These are phyloP conservation scores for Brachionichthys hirsutus DNA, from an alignment of 2,113 vertebrate species.

Conservation along the genomic window DNA sequence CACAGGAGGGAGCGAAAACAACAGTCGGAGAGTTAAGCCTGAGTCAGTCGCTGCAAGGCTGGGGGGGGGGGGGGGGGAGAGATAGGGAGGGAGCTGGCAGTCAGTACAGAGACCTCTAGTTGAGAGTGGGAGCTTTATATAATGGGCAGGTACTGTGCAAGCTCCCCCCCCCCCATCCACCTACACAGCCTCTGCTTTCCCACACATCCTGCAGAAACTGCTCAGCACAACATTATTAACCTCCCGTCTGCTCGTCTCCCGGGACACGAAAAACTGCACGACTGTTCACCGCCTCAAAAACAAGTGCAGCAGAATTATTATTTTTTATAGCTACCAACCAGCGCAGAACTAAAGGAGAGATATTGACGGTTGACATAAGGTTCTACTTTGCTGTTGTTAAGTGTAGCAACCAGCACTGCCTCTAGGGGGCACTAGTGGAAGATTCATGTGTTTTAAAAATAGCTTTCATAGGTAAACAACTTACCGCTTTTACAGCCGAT, in stretches of 20 bases:
- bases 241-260: constrained; percentile 51
- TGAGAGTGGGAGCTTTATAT: constrained; percentile 74
- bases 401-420: not conserved
- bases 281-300: constrained; percentile 47
- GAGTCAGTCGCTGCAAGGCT: constrained; percentile 70
- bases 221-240: constrained; percentile 62
- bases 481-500: not conserved
- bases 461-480: not conserved
- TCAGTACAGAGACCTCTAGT: constrained; percentile 65
- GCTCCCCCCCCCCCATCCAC: constrained; percentile 30
- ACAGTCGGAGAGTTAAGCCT: constrained; percentile 65
- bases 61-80: constrained; percentile 65
- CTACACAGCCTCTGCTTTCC: constrained; percentile 51
- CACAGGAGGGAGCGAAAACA: constrained; percentile 60
- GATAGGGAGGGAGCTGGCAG: constrained; percentile 63
- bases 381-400: not conserved
- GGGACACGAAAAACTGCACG: constrained; percentile 50
- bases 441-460: no score
- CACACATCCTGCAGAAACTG: constrained; percentile 59
- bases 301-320: constrained; percentile 33
- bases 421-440: not conserved
- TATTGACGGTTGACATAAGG: not conserved
- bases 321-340: constrained; percentile 12
- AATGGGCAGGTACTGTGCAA: constrained; percentile 74
- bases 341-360: constrained; percentile 19